Evolutionary conservation across 1,140 invertebrate genomes (phyloP).

Genomic region (Zaprionus ornatus): DNA sequence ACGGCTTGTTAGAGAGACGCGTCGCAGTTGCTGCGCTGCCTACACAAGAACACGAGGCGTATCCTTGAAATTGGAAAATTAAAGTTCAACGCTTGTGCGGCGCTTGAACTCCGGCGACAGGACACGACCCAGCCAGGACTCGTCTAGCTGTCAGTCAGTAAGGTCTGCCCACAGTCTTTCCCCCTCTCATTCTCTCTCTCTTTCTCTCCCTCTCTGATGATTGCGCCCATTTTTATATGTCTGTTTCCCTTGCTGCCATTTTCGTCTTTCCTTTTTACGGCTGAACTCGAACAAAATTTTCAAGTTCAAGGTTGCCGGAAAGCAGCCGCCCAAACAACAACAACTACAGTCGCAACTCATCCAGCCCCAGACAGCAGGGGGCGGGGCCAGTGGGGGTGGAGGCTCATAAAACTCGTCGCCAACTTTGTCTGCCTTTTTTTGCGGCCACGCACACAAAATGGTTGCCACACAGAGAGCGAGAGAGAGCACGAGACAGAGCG

Average conservation of each 20-base stretch:
- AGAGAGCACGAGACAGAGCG: constrained; percentile 15
- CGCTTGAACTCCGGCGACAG: constrained; percentile 63
- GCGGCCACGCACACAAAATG: constrained; percentile 57
- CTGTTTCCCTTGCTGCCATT: constrained; percentile 23
- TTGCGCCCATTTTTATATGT: constrained; percentile 53
- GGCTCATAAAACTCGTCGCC: constrained; percentile 26
- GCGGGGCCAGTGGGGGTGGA: constrained; percentile 17
- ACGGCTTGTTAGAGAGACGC: constrained; percentile 56
- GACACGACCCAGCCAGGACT: constrained; percentile 32
- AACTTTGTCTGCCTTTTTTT: constrained; percentile 58
- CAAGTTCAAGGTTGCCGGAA: constrained; percentile 81
- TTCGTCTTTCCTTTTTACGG: constrained; percentile 41
- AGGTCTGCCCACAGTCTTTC: not conserved
- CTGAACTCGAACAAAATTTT: constrained; percentile 69
- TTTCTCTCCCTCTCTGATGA: constrained; percentile 15
- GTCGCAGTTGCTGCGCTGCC: constrained; percentile 1
- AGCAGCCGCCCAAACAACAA: constrained; percentile 51
- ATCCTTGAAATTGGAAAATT: constrained; percentile 71
- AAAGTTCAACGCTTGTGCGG: constrained; percentile 77
- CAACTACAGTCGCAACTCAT: constrained; percentile 17
- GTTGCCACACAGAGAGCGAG: constrained; percentile 4
- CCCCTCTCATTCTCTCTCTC: not conserved
- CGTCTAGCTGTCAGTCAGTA: constrained; percentile 51
- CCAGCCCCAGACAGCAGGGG: constrained; percentile 28
- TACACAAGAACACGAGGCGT: constrained; percentile 15